phyloP scores from a whole-genome alignment of 2,888 invertebrate genomes.

The Nemotelus nigrinus region DNA sequence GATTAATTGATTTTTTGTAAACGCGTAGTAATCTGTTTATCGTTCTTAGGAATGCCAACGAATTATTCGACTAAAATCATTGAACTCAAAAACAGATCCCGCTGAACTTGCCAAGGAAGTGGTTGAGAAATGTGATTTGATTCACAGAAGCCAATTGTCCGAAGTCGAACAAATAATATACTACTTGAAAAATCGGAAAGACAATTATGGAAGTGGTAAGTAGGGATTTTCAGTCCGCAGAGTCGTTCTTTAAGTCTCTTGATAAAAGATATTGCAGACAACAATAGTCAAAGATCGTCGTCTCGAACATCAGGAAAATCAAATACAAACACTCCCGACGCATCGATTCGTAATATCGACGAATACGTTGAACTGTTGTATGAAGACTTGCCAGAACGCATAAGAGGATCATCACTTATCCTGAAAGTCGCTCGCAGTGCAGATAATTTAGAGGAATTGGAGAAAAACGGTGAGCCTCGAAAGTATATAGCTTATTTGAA shows the following conservation, averaged over 20 bases:
- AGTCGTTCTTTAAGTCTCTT: too few relatives aligned
- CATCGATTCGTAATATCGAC: slow-evolving; percentile 85
- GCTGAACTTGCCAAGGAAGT: slow-evolving; percentile 83
- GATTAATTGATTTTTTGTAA: too few relatives aligned
- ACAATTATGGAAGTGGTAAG: slow-evolving; percentile 62
- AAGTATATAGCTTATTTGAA: slow-evolving; percentile 30
- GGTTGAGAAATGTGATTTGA: slow-evolving; percentile 84
- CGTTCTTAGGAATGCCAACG: slow-evolving; percentile 76
- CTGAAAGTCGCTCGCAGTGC: slow-evolving; percentile 91
- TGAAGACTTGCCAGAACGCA: slow-evolving; percentile 93
- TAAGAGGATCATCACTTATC: slow-evolving; percentile 90
- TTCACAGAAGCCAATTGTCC: slow-evolving; percentile 80
- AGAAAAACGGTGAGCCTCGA: slow-evolving; percentile 82
- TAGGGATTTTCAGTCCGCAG: slow-evolving; percentile 7
- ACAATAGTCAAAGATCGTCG: slow-evolving; percentile 59
- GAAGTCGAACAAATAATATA: slow-evolving; percentile 90
- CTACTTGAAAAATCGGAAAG: slow-evolving; percentile 84
- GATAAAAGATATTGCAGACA: slow-evolving; percentile 58
- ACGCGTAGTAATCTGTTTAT: neutral
- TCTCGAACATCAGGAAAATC: slow-evolving; percentile 57
- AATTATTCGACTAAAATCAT: slow-evolving; percentile 82
- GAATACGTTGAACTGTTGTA: slow-evolving; percentile 96
- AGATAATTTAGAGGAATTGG: slow-evolving; percentile 92
- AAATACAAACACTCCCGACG: slow-evolving; percentile 68
- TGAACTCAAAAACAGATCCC: slow-evolving; percentile 83